Conservation (phyloP, 2,888 invertebrate genomes). For the Fissipunctia ypsillon region DNA sequence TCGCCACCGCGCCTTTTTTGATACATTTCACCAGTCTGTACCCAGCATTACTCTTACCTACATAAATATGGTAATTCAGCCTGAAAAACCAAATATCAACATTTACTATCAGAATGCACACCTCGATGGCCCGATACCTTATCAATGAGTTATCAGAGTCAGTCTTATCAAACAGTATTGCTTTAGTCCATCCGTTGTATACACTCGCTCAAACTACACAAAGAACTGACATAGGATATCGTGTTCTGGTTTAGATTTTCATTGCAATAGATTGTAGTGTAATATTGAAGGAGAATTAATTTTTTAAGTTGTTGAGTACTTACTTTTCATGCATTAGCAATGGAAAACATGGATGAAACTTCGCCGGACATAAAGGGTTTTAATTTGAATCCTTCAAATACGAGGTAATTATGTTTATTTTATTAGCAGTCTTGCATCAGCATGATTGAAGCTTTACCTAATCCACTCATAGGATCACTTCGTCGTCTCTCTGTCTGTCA, state of each 20-base stretch:
- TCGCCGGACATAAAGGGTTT: slow-evolving; percentile 56
- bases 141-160: slow-evolving; percentile 35
- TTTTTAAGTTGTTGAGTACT: not conserved
- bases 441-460: not conserved
- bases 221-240: not conserved
- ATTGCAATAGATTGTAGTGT: not conserved
- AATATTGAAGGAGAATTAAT: not conserved
- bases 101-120: too few relatives aligned
- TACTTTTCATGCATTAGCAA: not conserved
- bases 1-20: too few relatives aligned
- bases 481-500: too few relatives aligned
- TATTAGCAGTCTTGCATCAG: too few relatives aligned
- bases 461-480: too few relatives aligned
- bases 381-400: slow-evolving; percentile 59
- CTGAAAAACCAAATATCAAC: too few relatives aligned
- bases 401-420: slow-evolving; percentile 52
- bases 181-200: not conserved
- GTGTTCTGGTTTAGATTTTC: not conserved
- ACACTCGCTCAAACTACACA: not conserved
- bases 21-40: too few relatives aligned
- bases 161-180: slow-evolving; percentile 18
- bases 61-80: not conserved
- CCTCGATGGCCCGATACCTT: slow-evolving; percentile 34
- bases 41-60: too few relatives aligned
- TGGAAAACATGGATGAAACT: slow-evolving; percentile 50